A percentile compares a stretch with the other conserved stretches of the same genome.
Evolutionary conservation across 2,888 invertebrate species (phyloP).

Genomic region (Graphium colonna): DNA sequence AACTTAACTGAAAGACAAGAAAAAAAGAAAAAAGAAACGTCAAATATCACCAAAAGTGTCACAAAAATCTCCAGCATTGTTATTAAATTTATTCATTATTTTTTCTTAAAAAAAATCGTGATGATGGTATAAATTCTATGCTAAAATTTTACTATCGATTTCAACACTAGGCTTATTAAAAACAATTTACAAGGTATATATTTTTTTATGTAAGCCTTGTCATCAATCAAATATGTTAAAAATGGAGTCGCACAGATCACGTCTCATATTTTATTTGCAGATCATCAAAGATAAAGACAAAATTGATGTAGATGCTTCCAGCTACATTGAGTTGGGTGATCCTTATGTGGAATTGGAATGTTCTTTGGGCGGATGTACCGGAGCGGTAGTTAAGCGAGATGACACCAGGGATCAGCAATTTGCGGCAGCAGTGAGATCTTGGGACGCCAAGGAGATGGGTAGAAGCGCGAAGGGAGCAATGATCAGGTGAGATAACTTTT

Average conservation of each 20-base stretch:
- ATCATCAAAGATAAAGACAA: slow-evolving; percentile 42
- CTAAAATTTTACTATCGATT: no score
- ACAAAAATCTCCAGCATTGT: no score
- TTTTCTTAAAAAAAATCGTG: no score
- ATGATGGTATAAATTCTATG: no score
- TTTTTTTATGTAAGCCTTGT: no score
- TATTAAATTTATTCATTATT: no score
- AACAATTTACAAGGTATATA: no score
- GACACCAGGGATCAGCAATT: slow-evolving; percentile 53
- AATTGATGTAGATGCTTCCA: background rate
- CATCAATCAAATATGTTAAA: slow-evolving; percentile 1
- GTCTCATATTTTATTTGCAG: no score
- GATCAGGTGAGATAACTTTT: slow-evolving; percentile 45
- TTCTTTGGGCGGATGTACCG: slow-evolving; percentile 41
- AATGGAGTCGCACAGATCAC: slow-evolving; percentile 27
- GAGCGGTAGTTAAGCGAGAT: slow-evolving; percentile 45
- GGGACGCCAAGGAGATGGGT: slow-evolving; percentile 52
- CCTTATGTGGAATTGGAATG: slow-evolving; percentile 61
- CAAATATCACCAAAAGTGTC: no score
- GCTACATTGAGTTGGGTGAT: slow-evolving; percentile 48
- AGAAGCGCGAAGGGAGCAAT: slow-evolving; percentile 53
- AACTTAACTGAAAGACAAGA: no score
- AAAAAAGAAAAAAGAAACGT: no score
- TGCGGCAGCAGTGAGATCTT: slow-evolving; percentile 39
- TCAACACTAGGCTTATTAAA: no score